Percentiles rank a stretch among this genome's conserved stretches.
Conservation (phyloP, 1,140 invertebrate species). For the Ctenoplectra terminalis region DNA sequence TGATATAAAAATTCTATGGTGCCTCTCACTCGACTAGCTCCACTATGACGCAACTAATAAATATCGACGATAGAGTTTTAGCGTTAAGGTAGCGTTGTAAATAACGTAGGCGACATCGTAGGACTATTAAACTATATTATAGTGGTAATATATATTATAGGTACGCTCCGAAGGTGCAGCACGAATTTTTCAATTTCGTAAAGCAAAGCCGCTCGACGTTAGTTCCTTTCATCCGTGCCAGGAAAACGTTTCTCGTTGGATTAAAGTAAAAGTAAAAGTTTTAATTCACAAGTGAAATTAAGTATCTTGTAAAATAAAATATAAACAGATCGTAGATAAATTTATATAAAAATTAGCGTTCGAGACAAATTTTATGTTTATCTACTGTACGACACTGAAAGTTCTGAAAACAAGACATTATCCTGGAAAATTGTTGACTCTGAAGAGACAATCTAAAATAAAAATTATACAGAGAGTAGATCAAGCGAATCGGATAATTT, state of each 20-base stretch:
- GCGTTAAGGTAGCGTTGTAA: slow-evolving; percentile 39
- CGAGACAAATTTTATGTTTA: too few relatives aligned
- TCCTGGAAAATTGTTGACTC: too few relatives aligned
- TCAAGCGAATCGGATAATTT: too few relatives aligned
- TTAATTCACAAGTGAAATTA: too few relatives aligned
- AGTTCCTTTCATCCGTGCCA: neutral
- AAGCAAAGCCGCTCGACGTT: neutral
- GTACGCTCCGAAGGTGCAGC: neutral
- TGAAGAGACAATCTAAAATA: too few relatives aligned
- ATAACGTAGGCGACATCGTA: slow-evolving; percentile 42
- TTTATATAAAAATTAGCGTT: too few relatives aligned
- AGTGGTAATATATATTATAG: slow-evolving; percentile 9
- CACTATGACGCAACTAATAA: slow-evolving; percentile 59
- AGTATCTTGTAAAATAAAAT: too few relatives aligned
- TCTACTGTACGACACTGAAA: too few relatives aligned
- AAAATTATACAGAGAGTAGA: too few relatives aligned
- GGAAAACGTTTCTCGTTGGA: slow-evolving; percentile 6
- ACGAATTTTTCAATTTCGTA: slow-evolving; percentile 41
- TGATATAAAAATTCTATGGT: slow-evolving; percentile 70
- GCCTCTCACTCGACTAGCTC: slow-evolving; percentile 70
- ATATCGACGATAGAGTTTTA: slow-evolving; percentile 38
- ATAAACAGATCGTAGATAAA: too few relatives aligned
- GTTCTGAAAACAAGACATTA: too few relatives aligned
- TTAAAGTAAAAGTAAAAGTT: too few relatives aligned
- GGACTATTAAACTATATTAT: slow-evolving; percentile 10